Percentiles rank a stretch among this genome's conserved stretches.
Conservation (phyloP, 2,888 invertebrate genomes). For the Caradrina clavipalpis region DNA sequence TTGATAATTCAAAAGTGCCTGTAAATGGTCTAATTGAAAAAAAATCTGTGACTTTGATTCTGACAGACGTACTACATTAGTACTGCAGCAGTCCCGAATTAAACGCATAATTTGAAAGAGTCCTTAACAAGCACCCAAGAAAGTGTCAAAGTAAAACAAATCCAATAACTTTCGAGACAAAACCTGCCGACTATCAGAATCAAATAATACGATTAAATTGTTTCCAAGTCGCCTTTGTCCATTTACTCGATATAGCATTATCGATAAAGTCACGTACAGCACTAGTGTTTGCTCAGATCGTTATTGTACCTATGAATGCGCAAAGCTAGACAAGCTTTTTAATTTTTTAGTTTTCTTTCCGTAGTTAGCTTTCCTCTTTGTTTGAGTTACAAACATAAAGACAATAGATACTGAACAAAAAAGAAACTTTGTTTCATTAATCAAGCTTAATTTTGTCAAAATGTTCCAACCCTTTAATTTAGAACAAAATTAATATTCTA, state of each 20-base stretch:
- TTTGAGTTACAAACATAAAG: not conserved
- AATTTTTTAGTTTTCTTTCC: not conserved
- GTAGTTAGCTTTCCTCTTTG: constrained; percentile 5
- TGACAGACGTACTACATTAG: no score
- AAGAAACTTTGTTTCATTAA: no score
- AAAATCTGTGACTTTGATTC: no score
- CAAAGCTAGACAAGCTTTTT: not conserved
- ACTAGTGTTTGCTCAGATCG: constrained; percentile 30
- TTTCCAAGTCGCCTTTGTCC: constrained; percentile 22
- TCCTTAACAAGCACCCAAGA: no score
- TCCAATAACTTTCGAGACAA: not conserved
- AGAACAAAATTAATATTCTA: no score
- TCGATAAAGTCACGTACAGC: constrained; percentile 50
- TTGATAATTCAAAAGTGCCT: no score
- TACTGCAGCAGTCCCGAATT: no score
- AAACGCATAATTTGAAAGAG: no score
- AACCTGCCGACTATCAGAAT: constrained; percentile 9
- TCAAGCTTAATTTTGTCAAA: no score
- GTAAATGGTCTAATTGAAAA: no score
- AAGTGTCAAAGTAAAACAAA: not conserved
- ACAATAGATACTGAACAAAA: no score
- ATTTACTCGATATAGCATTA: constrained; percentile 24
- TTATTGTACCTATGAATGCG: constrained; percentile 16
- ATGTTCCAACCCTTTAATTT: no score
- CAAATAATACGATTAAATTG: constrained; percentile 26